Base-by-base conservation (phyloP, 2,113 vertebrate genomes). In the Heterotis niloticus region DNA sequence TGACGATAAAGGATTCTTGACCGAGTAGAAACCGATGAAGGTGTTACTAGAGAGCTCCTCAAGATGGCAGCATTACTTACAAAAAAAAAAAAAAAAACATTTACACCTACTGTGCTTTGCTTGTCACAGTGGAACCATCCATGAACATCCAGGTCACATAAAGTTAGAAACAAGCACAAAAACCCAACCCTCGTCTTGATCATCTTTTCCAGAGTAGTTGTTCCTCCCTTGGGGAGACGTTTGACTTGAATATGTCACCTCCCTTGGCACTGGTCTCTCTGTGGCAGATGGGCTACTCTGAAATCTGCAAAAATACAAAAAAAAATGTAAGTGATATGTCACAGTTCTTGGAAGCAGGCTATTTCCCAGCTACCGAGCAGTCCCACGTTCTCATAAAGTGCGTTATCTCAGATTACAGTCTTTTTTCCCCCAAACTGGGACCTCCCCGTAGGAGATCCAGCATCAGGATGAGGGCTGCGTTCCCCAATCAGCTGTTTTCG, bases 41-140 rank as follows among this genome's bases (percentile, higher is more conserved):
- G 56, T 74, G 52, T 57, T 44, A 2, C 14, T 26, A 1, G 23
- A 74, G 14, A 57, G 3, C 23, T 44, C 71, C 71, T 57, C 34
- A 57, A 57, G 71, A 54, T 74, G 71, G 71, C 24, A 74, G 71
- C 71, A 74, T 62, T n/a, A 74, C n/a, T 74, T 16, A 18, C 54
- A 59, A 20, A 29, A n/a, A n/a, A n/a, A n/a, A n/a, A n/a, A n/a
- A n/a, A n/a, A n/a, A n/a, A 74, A 59, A 24, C 11, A 23, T 1
- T 28, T 26, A 74, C 23, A 54, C 24, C 13, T 14, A 59, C 51
- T 18, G 13, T 59, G 24, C 26, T 54, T 16, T 74, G 71, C 71
- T 17, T 10, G 10, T 16, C 3, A 7, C 34, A 4, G 34, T 44
- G 34, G 34, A 44, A 44, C 7, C 7, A 44, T 7, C 34, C 34